phyloP scores from a whole-genome alignment of 1,140 invertebrate species.

The Hypsibius dujardini region DNA sequence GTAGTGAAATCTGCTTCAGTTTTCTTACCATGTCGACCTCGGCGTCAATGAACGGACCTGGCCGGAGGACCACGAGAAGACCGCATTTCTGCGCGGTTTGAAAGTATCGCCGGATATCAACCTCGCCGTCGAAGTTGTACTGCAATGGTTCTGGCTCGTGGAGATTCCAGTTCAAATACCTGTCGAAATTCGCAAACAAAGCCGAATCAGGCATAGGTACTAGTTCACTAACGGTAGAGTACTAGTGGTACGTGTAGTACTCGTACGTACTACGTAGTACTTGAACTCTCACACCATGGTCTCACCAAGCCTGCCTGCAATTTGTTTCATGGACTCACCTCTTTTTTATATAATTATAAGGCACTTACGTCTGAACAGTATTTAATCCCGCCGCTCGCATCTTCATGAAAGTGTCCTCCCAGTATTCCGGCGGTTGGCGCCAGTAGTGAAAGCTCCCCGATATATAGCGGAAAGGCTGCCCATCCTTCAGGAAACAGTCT shows the following conservation, averaged over 20 bases:
- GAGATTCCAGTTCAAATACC: not conserved
- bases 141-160: constrained; percentile 2
- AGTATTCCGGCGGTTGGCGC: constrained; percentile 3
- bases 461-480: constrained; percentile 36
- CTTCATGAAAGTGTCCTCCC: constrained; percentile 5
- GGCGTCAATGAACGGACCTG: constrained; percentile 13
- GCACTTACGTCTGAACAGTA: not conserved
- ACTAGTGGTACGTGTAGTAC: too few species aligned
- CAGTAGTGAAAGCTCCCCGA: constrained; percentile 40
- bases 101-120: not conserved
- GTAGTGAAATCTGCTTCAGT: too few species aligned
- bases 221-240: too few species aligned
- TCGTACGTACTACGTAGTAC: too few species aligned
- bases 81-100: not conserved
- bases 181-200: not conserved
- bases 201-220: too few species aligned
- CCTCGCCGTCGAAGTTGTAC: constrained; percentile 8
- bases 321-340: too few species aligned
- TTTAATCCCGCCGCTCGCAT: not conserved
- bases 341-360: too few species aligned
- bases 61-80: not conserved
- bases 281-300: too few species aligned
- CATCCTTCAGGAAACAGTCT: constrained; percentile 35
- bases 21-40: constrained; percentile 1
- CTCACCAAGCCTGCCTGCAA: too few species aligned